phyloP scores from a whole-genome alignment of 2,797 vertebrate species.

The Cercopithecus mitis region DNA sequence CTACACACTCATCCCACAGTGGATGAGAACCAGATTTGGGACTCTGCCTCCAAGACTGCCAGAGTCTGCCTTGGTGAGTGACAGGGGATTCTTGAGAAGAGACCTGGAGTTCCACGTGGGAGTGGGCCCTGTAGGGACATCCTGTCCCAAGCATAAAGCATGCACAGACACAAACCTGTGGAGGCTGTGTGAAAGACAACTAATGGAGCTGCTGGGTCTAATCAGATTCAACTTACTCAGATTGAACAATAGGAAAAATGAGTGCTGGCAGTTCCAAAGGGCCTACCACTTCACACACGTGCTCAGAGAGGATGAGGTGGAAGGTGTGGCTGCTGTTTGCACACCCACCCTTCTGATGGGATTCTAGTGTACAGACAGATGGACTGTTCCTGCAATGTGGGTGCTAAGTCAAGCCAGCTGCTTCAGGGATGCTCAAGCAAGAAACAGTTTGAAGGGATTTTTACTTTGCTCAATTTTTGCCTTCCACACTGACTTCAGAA shows the following conservation, averaged over 20 bases:
- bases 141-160: not conserved
- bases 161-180: not conserved
- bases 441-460: not conserved
- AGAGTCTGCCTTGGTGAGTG: not conserved
- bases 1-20: not conserved
- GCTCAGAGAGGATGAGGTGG: no score
- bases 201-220: fast-evolving
- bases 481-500: not conserved
- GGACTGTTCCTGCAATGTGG: fast-evolving
- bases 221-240: not conserved
- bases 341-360: not conserved
- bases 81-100: not conserved
- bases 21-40: no score
- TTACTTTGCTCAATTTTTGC: not conserved
- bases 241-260: not conserved
- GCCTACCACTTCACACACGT: not conserved
- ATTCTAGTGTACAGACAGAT: fast-evolving
- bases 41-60: not conserved
- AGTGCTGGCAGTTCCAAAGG: fast-evolving
- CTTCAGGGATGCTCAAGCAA: not conserved
- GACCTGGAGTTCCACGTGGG: not conserved
- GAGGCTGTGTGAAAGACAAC: not conserved
- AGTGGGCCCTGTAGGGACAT: not conserved
- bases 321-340: fast-evolving
- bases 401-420: not conserved